Conservation (phyloP, 92 coral and sea anemone genomes). For the Porites divaricata region DNA sequence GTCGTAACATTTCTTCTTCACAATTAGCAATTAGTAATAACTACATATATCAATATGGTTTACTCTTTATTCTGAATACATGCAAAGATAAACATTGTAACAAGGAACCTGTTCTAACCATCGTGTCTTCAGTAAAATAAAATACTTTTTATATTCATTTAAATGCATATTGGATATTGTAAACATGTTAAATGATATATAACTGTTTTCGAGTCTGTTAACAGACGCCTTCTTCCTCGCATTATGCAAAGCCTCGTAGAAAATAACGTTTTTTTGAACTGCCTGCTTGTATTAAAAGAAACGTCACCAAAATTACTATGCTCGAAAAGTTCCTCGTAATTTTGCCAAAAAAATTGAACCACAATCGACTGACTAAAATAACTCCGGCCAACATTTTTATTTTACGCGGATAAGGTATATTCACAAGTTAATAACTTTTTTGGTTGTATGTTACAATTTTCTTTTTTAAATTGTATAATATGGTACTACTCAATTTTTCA, state of each 20-base stretch:
- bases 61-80: constrained; percentile 25
- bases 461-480: not conserved
- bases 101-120: not conserved
- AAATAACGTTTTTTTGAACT: no score
- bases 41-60: constrained; percentile 1
- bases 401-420: not conserved
- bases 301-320: no score
- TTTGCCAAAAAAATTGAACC: no score
- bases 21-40: not conserved
- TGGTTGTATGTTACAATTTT: not conserved
- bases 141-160: constrained; percentile 10
- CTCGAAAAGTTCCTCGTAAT: no score
- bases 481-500: not conserved
- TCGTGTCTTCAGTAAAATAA: not conserved
- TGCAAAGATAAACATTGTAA: constrained; percentile 41
- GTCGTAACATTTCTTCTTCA: constrained; percentile 3
- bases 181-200: constrained; percentile 47
- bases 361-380: no score
- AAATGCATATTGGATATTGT: constrained; percentile 13
- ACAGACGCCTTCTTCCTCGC: not conserved
- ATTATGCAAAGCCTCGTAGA: not conserved
- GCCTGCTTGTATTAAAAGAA: no score
- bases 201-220: not conserved
- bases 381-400: no score
- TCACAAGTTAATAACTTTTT: not conserved